Base-by-base conservation (phyloP, 2,888 invertebrate genomes). In the Sphinx pinastri region DNA sequence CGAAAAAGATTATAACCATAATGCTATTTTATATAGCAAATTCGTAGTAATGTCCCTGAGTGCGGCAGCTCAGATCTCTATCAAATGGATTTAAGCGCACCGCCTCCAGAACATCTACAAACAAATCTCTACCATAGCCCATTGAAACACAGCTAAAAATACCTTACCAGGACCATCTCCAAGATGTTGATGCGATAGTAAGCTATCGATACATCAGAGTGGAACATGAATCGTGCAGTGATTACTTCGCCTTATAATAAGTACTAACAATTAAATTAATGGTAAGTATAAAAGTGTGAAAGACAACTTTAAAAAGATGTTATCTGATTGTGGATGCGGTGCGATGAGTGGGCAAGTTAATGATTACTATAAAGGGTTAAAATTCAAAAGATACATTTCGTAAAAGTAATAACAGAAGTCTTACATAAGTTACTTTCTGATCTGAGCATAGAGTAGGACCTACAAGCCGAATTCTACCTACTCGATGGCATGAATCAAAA, bases 131-230 rank as follows among this genome's bases (percentile, higher is more conserved):
- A 13, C 45, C 10, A 13, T 69, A 63, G 12, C 13, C 14, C 16
- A 0, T 14, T 2, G 3, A 12, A 10, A 10, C 16, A 55, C 10
- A 63, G 45, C 25, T 69, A 3, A 45, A 55, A 63, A 63, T 45
- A 45, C 45, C 54, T 16, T 52, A 13, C n/a, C 13, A 16, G 31
- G 60, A 16, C 54, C 19, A 55, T 55, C 68, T 55, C 19, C 19
- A 38, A 69, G 25, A 69, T 38, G 59, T 60, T 69, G 60, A 69
- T 59, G 31, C 7, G 63, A 45, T 63, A 52, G 45, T 45, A 54
- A 55, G 25, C 60, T 54, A 54, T 63, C 69, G 69, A 69, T 69
- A 69, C 63, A 45, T 63, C 54, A 55, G 69, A 38, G 60, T 54
- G 13, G 54, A 13, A 14, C 38, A 60, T 69, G 63, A 63, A 49